Conservation (phyloP, 2,797 vertebrate species). For the Lagorchestes hirsutus region DNA sequence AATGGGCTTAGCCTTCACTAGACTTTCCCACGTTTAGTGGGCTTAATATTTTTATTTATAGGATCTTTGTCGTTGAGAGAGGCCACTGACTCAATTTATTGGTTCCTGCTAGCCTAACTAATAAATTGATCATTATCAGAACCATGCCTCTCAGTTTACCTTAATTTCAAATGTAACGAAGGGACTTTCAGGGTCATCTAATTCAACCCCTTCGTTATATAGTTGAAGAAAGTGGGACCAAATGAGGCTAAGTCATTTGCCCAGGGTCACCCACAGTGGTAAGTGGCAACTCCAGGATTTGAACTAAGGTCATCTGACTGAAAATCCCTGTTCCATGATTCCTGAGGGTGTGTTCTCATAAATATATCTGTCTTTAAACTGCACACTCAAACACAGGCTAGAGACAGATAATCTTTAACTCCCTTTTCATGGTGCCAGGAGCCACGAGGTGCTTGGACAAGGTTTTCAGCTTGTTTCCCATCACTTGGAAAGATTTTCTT, state of each 20-base stretch:
- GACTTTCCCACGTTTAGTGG: not conserved
- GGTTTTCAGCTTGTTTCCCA: not conserved
- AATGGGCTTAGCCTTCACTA: not conserved
- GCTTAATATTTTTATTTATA: not conserved
- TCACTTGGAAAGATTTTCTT: not conserved
- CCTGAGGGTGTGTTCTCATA: not conserved
- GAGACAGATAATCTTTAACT: not conserved
- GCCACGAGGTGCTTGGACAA: not conserved
- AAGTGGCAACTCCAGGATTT: not conserved
- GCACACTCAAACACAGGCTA: not conserved
- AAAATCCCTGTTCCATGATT: not conserved
- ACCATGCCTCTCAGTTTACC: not conserved
- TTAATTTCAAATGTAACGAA: not conserved
- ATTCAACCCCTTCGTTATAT: not conserved
- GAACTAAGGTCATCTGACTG: not conserved
- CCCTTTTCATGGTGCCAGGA: not conserved
- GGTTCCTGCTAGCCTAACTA: not conserved
- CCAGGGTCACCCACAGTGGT: not conserved
- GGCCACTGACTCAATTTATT: not conserved
- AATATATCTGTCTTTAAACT: not conserved
- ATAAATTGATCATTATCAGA: not conserved
- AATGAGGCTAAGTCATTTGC: not conserved
- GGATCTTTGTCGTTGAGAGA: not conserved
- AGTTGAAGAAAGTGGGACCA: not conserved
- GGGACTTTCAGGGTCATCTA: not conserved